These are phyloP conservation scores for Himalopsyche tibetana DNA, from an alignment of 2,888 invertebrate genomes.

Conservation along the genomic window DNA sequence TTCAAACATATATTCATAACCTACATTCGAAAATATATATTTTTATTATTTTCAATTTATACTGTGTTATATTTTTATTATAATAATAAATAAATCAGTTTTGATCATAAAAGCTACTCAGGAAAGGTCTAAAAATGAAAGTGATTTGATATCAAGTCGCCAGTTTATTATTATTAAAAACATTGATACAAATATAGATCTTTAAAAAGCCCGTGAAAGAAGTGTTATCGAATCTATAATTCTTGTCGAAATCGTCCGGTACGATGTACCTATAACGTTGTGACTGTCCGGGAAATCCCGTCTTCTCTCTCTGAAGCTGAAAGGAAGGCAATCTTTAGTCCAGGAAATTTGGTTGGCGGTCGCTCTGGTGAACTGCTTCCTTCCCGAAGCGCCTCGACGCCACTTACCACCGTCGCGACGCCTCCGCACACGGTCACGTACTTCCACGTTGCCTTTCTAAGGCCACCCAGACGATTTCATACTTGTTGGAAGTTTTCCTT, in stretches of 20 bases:
- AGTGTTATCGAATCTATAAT: background rate
- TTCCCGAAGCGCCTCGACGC: slow-evolving; percentile 50
- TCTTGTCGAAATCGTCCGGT: background rate
- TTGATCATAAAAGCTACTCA: too few relatives aligned
- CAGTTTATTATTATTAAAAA: too few relatives aligned
- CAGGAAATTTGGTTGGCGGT: slow-evolving; percentile 59
- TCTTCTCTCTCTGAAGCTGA: slow-evolving; percentile 2
- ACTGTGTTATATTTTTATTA: too few relatives aligned
- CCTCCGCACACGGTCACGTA: slow-evolving; percentile 15
- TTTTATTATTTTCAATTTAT: too few relatives aligned
- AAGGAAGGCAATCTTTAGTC: slow-evolving; percentile 55
- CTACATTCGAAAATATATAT: too few relatives aligned
- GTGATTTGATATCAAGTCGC: too few relatives aligned
- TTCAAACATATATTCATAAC: too few relatives aligned
- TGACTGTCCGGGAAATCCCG: background rate
- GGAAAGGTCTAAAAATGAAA: too few relatives aligned
- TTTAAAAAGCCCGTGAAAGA: background rate
- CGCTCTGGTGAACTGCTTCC: slow-evolving; percentile 54
- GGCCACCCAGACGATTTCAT: background rate
- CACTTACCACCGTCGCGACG: slow-evolving; percentile 35
- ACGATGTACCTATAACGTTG: slow-evolving; percentile 8
- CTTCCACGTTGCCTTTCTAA: background rate
- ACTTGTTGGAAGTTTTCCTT: background rate
- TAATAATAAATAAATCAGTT: too few relatives aligned
- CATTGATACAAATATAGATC: too few relatives aligned